Percentiles rank a stretch among this genome's conserved stretches.
Conservation (phyloP, 64 coral and sea anemone species). For the Pachyseris speciosa region DNA sequence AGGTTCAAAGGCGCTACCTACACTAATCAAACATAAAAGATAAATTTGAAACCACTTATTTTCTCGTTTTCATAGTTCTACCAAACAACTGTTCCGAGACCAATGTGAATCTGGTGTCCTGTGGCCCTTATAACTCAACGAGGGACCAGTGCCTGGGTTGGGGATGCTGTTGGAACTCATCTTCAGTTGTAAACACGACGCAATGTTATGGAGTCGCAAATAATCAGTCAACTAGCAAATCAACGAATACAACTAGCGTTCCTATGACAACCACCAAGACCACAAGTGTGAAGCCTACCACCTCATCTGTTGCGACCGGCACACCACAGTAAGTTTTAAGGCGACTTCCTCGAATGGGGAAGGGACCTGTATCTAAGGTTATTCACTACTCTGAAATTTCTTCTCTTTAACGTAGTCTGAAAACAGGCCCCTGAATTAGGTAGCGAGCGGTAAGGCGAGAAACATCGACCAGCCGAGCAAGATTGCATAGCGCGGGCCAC, state of each 20-base stretch:
- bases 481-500: too few relatives aligned
- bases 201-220: not conserved
- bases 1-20: too few relatives aligned
- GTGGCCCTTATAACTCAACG: not conserved
- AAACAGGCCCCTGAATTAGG: too few relatives aligned
- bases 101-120: not conserved
- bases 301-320: not conserved
- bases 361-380: too few relatives aligned
- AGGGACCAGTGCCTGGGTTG: not conserved
- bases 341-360: too few relatives aligned
- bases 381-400: too few relatives aligned
- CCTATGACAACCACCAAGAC: not conserved
- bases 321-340: constrained; percentile 11
- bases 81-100: not conserved
- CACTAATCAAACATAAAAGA: not conserved
- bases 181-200: not conserved
- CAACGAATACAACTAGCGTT: not conserved
- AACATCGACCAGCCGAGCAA: too few relatives aligned
- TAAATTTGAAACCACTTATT: not conserved
- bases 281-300: not conserved
- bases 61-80: not conserved
- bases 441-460: too few relatives aligned
- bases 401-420: too few relatives aligned
- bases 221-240: not conserved
- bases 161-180: constrained; percentile 56